These are phyloP conservation scores for Plagodis pulveraria DNA, from an alignment of 2,888 invertebrate genomes.

Conservation along the genomic window DNA sequence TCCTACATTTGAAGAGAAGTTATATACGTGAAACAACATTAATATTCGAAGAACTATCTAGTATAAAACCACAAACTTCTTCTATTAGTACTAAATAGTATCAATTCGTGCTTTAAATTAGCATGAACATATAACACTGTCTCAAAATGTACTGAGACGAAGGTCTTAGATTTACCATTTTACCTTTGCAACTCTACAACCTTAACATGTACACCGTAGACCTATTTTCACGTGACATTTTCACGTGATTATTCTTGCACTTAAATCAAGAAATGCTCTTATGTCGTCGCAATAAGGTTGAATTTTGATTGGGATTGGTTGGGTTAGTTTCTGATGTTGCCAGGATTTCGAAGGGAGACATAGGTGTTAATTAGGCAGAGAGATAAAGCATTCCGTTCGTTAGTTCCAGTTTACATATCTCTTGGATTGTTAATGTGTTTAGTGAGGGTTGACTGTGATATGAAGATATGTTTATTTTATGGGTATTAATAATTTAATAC, in stretches of 20 bases:
- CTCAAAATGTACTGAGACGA: conserved; percentile 8
- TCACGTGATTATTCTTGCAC: not conserved
- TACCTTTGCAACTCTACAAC: conserved; percentile 20
- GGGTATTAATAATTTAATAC: conserved; percentile 5
- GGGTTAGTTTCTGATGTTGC: conserved; percentile 6
- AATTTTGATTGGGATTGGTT: conserved; percentile 3
- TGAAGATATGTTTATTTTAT: conserved; percentile 12
- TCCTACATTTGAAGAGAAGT: no score
- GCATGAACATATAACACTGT: conserved; percentile 11
- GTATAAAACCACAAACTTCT: no score
- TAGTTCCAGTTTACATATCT: conserved; percentile 44
- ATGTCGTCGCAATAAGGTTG: not conserved
- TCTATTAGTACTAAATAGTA: no score
- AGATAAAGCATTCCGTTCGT: conserved; percentile 48
- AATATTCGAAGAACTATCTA: no score
- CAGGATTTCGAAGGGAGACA: conserved; percentile 38
- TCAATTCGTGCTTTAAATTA: not conserved
- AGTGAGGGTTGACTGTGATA: conserved; percentile 14
- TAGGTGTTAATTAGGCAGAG: conserved; percentile 53
- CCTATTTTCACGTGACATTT: conserved; percentile 20
- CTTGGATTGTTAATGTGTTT: conserved; percentile 30
- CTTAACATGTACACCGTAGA: conserved; percentile 13
- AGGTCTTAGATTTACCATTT: conserved; percentile 20
- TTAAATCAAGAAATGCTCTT: conserved; percentile 4
- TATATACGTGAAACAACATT: no score